Evolutionary conservation across 2,797 vertebrate genomes (phyloP).

Genomic region (Thamnophis elegans): DNA sequence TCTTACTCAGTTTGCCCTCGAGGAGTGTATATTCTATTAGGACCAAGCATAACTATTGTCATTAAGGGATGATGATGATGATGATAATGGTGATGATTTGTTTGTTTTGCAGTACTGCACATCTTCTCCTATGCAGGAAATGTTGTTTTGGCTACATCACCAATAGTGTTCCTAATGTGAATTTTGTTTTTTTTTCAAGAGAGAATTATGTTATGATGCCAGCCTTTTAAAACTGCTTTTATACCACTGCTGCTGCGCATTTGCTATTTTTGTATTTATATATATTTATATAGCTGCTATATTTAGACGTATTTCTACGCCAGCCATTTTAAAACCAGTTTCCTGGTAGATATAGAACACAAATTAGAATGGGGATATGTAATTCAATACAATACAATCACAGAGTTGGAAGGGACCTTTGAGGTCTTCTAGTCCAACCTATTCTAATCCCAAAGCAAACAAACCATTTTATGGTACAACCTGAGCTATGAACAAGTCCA

Average conservation of each 20-base stretch:
- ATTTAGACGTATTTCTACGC: not conserved
- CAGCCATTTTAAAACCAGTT: not conserved
- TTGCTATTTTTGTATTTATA: not conserved
- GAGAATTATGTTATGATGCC: not conserved
- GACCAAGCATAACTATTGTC: not conserved
- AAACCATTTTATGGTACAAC: not conserved
- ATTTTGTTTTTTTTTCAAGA: not conserved
- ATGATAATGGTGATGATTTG: not conserved
- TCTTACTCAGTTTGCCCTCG: not conserved
- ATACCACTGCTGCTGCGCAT: not conserved
- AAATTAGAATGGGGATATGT: not conserved
- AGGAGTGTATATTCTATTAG: not conserved
- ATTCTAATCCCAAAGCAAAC: not conserved
- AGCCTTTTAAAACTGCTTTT: not conserved
- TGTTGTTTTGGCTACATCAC: not conserved
- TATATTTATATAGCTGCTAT: not conserved
- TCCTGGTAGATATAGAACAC: not conserved
- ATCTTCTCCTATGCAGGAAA: not conserved
- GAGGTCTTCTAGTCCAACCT: no score
- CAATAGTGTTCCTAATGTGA: not conserved
- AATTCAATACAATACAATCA: no score
- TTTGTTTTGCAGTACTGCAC: not conserved
- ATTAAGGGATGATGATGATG: not conserved
- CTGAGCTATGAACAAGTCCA: not conserved
- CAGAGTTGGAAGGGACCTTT: no score